phyloP scores from a whole-genome alignment of 53 echinoderm and acorn worm species.

The Arbacia lixula region DNA sequence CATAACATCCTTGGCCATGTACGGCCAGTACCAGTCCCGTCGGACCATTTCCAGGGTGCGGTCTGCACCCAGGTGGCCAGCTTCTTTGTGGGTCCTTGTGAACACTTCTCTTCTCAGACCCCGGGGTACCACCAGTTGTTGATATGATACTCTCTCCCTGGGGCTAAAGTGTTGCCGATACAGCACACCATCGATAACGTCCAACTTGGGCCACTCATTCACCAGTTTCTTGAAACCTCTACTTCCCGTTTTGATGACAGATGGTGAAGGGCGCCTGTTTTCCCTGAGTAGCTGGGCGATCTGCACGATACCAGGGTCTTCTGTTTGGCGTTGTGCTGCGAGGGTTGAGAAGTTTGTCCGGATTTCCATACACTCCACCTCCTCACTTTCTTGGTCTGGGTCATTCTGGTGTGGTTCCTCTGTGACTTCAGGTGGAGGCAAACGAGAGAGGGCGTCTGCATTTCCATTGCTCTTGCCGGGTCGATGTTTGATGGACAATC shows the following conservation, averaged over 20 bases:
- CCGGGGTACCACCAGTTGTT: background rate
- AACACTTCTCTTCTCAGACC: background rate
- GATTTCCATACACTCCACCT: too few species aligned
- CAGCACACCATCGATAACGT: background rate
- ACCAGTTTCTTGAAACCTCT: background rate
- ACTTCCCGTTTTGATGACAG: too few species aligned
- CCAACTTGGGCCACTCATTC: background rate
- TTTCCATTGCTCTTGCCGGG: conserved; percentile 13
- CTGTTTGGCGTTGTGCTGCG: too few species aligned
- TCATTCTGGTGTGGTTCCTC: too few species aligned
- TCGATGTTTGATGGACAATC: background rate
- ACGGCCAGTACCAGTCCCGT: background rate
- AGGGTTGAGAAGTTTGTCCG: too few species aligned
- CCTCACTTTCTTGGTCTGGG: too few species aligned
- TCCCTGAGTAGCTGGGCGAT: too few species aligned
- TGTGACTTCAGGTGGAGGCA: too few species aligned
- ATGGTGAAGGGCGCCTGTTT: too few species aligned
- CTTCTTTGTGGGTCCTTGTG: background rate
- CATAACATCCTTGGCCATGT: background rate
- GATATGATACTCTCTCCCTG: background rate
- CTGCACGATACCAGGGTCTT: too few species aligned
- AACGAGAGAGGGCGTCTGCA: conserved; percentile 1
- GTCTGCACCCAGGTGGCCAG: background rate
- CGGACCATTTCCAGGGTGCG: background rate
- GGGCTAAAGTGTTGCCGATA: background rate